Conservation (phyloP, 2,797 vertebrate species). For the Sylvia borin region DNA sequence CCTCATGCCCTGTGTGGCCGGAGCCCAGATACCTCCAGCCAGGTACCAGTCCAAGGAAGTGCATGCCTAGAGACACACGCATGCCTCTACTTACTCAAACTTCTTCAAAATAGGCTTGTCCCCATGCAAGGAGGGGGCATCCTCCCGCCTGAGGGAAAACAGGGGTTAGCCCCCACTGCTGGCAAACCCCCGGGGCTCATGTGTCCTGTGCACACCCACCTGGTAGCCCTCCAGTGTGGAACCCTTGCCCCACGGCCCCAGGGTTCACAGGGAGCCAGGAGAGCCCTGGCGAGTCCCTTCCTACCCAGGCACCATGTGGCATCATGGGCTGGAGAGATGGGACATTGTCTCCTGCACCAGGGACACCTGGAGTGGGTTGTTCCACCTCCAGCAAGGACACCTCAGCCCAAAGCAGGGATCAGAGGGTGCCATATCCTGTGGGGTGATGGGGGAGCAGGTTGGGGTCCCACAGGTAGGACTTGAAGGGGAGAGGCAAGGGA, state of each 20-base stretch:
- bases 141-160: slow-evolving; percentile 83
- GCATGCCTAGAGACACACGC: slow-evolving; percentile 24
- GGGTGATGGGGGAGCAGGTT: fast-evolving
- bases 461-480: not conserved
- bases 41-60: not conserved
- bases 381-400: not conserved
- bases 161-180: slow-evolving; percentile 27
- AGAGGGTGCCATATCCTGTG: not conserved
- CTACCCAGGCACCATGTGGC: fast-evolving
- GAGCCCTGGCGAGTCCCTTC: not conserved
- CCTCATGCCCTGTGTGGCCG: not conserved
- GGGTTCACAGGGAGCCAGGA: not conserved
- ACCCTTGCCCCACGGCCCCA: not conserved
- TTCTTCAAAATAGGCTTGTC: slow-evolving; percentile 90
- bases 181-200: fast-evolving
- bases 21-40: not conserved
- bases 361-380: fast-evolving
- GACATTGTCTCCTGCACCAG: fast-evolving
- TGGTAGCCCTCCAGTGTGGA: not conserved
- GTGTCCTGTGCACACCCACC: not conserved
- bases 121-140: slow-evolving; percentile 77
- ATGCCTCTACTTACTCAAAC: slow-evolving; percentile 90
- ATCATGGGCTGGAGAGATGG: not conserved
- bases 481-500: not conserved
- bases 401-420: not conserved